phyloP scores from a whole-genome alignment of 2,888 invertebrate genomes.

The Drosophila phalerata region DNA sequence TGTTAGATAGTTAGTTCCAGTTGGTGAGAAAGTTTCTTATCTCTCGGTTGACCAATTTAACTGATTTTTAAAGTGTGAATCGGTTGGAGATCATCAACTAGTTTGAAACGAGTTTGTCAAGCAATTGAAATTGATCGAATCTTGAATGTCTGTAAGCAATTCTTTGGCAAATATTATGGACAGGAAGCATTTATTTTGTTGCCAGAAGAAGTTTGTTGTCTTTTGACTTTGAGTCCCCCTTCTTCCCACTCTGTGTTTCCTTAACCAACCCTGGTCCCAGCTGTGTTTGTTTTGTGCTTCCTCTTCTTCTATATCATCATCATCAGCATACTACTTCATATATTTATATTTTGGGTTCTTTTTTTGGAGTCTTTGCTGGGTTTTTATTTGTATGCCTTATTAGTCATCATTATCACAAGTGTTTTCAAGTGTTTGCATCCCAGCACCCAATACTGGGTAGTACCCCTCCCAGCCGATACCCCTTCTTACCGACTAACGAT shows the following conservation, averaged over 20 bases:
- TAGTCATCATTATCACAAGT: slow-evolving; percentile 82
- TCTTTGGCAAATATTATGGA: slow-evolving; percentile 9
- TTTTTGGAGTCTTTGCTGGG: slow-evolving; percentile 38
- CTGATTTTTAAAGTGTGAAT: slow-evolving; percentile 13
- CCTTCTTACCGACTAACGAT: neutral
- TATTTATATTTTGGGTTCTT: slow-evolving; percentile 23
- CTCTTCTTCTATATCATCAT: neutral
- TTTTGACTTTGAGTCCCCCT: slow-evolving; percentile 9
- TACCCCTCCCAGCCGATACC: neutral
- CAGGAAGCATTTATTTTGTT: slow-evolving; percentile 28
- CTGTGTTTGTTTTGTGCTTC: slow-evolving; percentile 64
- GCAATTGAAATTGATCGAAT: neutral
- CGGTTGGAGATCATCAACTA: neutral
- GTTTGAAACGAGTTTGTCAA: slow-evolving; percentile 7
- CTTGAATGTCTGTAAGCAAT: slow-evolving; percentile 2
- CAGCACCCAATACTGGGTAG: neutral
- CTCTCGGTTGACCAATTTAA: neutral
- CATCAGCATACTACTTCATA: slow-evolving; percentile 11
- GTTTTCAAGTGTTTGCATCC: slow-evolving; percentile 62
- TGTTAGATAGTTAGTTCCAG: neutral
- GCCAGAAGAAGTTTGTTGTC: slow-evolving; percentile 20
- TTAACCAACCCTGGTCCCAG: slow-evolving; percentile 39
- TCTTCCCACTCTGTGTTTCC: neutral
- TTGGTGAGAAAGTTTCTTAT: slow-evolving; percentile 3
- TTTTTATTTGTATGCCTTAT: slow-evolving; percentile 73